Evolutionary conservation across 2,113 vertebrate species (phyloP).

Genomic region (Sorex fumeus): DNA sequence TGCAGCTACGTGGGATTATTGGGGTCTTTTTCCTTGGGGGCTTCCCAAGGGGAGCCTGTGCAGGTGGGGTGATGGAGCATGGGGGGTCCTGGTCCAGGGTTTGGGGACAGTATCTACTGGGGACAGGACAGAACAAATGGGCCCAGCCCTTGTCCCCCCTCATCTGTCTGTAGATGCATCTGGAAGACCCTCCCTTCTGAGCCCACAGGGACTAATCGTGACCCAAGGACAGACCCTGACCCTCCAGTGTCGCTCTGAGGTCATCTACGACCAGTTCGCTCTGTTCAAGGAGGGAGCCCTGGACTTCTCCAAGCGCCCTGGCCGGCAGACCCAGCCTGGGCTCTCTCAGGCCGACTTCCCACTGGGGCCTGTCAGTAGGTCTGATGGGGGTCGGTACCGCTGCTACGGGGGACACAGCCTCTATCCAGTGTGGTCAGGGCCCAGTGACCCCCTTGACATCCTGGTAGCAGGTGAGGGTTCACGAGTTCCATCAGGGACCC

Average conservation of each 20-base stretch:
- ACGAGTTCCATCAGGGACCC: no score
- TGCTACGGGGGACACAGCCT: not conserved
- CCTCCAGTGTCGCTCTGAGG: not conserved
- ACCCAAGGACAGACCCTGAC: not conserved
- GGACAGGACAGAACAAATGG: not conserved
- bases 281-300: fast-evolving
- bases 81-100: not conserved
- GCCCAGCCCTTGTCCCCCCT: not conserved
- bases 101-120: not conserved
- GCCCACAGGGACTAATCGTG: not conserved
- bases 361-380: fast-evolving
- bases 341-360: not conserved
- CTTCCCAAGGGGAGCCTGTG: not conserved
- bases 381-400: fast-evolving
- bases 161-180: not conserved
- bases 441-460: not conserved
- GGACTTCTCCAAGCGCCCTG: fast-evolving
- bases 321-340: not conserved
- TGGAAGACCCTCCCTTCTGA: not conserved
- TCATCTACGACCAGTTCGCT: fast-evolving
- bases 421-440: fast-evolving
- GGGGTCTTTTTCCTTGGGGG: no score
- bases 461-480: not conserved
- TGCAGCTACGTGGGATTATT: not conserved
- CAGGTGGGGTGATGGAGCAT: not conserved